These are phyloP conservation scores for Bos indicus DNA, from an alignment of 2,113 vertebrate genomes.

Conservation along the genomic window DNA sequence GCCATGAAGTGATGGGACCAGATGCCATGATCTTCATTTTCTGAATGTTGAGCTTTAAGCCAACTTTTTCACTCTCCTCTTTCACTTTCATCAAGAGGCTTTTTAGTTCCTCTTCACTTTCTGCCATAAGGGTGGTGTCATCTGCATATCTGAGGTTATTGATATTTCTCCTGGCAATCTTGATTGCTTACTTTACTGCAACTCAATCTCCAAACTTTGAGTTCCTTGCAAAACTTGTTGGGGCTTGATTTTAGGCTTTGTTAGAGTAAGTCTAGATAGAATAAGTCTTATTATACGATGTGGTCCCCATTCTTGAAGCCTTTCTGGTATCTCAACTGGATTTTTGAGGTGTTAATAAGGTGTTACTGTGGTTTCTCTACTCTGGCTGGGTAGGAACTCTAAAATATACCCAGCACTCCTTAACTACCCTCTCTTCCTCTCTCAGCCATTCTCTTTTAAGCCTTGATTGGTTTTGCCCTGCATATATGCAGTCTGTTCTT, in stretches of 20 bases:
- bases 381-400: not conserved
- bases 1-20: too few relatives aligned
- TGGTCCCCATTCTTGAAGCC: not conserved
- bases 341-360: not conserved
- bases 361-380: constrained; percentile 4
- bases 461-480: not conserved
- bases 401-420: not conserved
- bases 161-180: too few relatives aligned
- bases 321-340: constrained; percentile 9
- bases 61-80: too few relatives aligned
- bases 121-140: too few relatives aligned
- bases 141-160: too few relatives aligned
- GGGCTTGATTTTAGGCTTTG: constrained; percentile 13
- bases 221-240: not conserved
- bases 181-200: not conserved
- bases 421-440: not conserved
- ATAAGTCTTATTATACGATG: not conserved
- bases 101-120: too few relatives aligned
- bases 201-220: not conserved
- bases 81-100: too few relatives aligned
- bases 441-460: not conserved
- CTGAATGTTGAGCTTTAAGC: too few relatives aligned
- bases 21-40: too few relatives aligned
- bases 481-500: not conserved
- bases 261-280: not conserved